phyloP scores from a whole-genome alignment of 2,888 invertebrate genomes.

The Lasioglossum malachurum region DNA sequence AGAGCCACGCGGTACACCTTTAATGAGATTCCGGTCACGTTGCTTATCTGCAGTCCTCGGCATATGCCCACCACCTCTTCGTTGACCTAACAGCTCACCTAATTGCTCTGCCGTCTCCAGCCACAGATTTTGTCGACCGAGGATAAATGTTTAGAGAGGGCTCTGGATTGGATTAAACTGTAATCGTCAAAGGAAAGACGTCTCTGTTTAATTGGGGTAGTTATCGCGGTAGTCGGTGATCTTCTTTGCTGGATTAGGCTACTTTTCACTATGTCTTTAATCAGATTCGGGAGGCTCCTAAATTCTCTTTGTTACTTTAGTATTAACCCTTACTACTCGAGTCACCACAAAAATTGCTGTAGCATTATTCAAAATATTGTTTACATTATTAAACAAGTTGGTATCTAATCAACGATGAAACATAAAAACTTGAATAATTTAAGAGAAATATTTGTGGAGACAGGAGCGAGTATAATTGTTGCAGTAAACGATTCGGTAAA shows the following conservation, averaged over 20 bases:
- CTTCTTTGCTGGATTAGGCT: background rate
- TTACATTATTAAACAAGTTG: no score
- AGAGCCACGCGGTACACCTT: background rate
- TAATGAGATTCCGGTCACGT: slow-evolving; percentile 8
- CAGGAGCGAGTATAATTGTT: background rate
- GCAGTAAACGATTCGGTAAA: background rate
- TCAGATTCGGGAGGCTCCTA: background rate
- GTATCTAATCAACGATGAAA: no score
- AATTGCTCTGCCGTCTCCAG: background rate
- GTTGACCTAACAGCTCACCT: background rate
- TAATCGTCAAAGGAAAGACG: background rate
- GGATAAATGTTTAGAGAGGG: background rate
- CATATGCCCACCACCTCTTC: background rate
- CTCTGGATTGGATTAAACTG: background rate
- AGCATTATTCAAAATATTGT: no score
- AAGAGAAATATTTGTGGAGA: background rate
- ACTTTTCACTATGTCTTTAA: background rate
- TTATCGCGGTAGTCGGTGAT: background rate
- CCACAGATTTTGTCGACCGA: background rate
- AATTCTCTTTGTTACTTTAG: no score
- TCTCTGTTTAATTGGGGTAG: background rate
- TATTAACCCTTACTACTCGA: no score
- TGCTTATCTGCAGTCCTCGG: background rate
- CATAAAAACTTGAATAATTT: no score
- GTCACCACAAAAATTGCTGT: no score